A percentile compares a stretch with the other conserved stretches of the same genome.
Evolutionary conservation across 2,797 vertebrate genomes (phyloP).

Genomic region (Malacoraja senta): DNA sequence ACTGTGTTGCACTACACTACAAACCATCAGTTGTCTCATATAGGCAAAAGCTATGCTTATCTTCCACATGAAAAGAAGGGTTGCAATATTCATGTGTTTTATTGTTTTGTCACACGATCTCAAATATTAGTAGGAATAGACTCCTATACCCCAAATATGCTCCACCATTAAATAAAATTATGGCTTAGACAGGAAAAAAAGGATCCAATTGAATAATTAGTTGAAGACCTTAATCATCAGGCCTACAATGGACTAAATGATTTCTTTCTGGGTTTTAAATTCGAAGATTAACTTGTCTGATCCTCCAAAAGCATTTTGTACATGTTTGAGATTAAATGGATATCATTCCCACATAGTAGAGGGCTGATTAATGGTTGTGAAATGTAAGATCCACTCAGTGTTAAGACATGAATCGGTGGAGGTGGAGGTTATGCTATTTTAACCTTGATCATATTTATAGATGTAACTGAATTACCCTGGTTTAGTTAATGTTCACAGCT

Average conservation of each 20-base stretch:
- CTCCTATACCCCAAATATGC: too few species aligned
- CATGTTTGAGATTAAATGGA: neutral
- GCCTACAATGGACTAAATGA: neutral
- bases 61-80: neutral
- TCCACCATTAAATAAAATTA: too few species aligned
- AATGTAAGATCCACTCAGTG: conserved; percentile 5
- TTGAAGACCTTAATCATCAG: neutral
- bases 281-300: neutral
- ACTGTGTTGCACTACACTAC: neutral
- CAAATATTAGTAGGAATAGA: too few species aligned
- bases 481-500: conserved; percentile 27
- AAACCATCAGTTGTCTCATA: neutral
- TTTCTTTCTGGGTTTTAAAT: neutral
- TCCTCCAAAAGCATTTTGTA: neutral
- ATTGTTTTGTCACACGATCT: neutral
- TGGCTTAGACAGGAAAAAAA: neutral
- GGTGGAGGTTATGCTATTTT: conserved; percentile 15
- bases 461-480: conserved; percentile 26
- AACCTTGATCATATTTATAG: conserved; percentile 8
- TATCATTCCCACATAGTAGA: neutral
- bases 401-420: neutral
- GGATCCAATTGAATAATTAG: neutral
- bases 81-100: neutral
- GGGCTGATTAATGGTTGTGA: neutral
- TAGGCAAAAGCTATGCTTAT: neutral